Percentiles rank a stretch among this genome's conserved stretches.
Conservation (phyloP, 2,888 invertebrate species). For the Furcula furcula region DNA sequence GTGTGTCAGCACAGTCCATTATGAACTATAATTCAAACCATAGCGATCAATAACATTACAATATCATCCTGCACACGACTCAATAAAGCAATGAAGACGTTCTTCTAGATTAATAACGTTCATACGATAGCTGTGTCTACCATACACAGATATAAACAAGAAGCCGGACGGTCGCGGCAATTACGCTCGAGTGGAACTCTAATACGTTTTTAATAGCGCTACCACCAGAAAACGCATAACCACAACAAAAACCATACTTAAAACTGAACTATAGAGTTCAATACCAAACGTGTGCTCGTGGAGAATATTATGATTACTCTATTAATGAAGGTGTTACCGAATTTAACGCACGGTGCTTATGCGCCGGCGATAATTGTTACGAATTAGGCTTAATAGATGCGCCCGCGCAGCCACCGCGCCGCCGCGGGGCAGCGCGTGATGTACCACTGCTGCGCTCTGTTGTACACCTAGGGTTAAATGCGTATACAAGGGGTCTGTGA, state of each 20-base stretch:
- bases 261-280: constrained; percentile 4
- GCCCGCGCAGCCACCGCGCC: constrained; percentile 26
- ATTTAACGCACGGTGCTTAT: constrained; percentile 58
- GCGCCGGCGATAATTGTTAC: constrained; percentile 59
- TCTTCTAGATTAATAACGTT: no score
- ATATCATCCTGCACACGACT: no score
- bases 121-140: no score
- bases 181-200: constrained; percentile 31
- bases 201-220: constrained; percentile 61
- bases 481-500: no score
- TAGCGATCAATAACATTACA: no score
- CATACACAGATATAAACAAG: constrained; percentile 2
- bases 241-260: constrained; percentile 10
- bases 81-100: no score
- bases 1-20: no score
- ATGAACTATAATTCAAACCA: no score
- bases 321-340: constrained; percentile 65
- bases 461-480: no score
- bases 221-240: constrained; percentile 2
- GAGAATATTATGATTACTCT: constrained; percentile 31
- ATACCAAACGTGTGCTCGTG: constrained; percentile 2
- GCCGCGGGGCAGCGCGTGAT: background rate
- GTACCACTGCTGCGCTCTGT: no score
- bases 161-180: constrained; percentile 1
- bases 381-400: constrained; percentile 51